Evolutionary conservation across 2,797 vertebrate genomes (phyloP).

Genomic region (Synanceia verrucosa): DNA sequence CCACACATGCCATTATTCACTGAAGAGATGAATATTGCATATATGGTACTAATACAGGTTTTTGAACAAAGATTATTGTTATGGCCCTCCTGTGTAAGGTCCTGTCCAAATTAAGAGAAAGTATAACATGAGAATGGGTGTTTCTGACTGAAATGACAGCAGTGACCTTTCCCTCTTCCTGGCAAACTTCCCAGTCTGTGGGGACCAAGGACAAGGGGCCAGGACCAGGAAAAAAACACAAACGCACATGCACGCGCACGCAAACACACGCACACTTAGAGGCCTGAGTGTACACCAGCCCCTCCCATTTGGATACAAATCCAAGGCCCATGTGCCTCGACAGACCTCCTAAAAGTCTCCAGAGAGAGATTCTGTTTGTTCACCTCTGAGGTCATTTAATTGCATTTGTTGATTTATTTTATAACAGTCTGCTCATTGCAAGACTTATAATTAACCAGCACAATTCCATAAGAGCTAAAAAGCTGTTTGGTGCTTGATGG

Average conservation of each 20-base stretch:
- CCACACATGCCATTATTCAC: neutral
- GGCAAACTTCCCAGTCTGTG: conserved; percentile 17
- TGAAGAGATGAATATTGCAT: neutral
- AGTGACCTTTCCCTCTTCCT: conserved; percentile 30
- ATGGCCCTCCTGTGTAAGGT: neutral
- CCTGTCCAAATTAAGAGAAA: neutral
- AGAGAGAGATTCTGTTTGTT: conserved; percentile 48
- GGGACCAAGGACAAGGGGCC: conserved; percentile 30
- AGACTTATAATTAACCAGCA: conserved; percentile 1
- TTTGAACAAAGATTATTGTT: neutral
- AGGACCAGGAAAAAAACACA: conserved; percentile 22
- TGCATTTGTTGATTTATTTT: conserved; percentile 19
- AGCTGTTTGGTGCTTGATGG: conserved; percentile 1
- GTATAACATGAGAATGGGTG: neutral
- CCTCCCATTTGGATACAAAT: conserved; percentile 25
- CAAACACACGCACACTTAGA: conserved; percentile 16
- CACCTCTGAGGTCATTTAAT: conserved; percentile 41
- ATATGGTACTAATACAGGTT: neutral
- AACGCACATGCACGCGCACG: conserved; percentile 13
- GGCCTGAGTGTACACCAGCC: neutral
- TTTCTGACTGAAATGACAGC: conserved; percentile 23
- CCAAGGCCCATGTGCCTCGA: conserved; percentile 29
- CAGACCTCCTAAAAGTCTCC: conserved; percentile 24
- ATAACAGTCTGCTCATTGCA: conserved; percentile 8
- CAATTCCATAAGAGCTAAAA: neutral